Evolutionary conservation across 2,113 vertebrate species (phyloP), one percentile per base, ranked within the genome.

Genomic region (Amphiprion ocellaris): DNA sequence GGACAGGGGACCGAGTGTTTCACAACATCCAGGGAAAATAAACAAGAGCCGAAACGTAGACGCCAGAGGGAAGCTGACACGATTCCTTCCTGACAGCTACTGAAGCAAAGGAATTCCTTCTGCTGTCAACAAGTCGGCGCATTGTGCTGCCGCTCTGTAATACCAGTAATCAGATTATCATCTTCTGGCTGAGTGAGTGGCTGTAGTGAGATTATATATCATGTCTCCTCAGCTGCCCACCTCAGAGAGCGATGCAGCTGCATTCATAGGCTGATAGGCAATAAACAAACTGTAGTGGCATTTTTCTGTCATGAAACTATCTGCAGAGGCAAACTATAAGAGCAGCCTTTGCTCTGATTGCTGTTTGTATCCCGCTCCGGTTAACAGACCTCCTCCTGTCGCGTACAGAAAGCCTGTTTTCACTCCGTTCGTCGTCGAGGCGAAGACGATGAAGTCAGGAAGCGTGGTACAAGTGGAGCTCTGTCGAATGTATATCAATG

Each of bases 151-250:
- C n/a, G 55, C 47, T 30, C 47, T 46, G 53, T 84, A 80, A 85
- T 50, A 28, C 63, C 54, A 78, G 11, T 77, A 91, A 92, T 92
- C 83, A 89, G 76, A 86, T 92, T 83, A 90, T 81, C 33, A 66
- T 83, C 69, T 37, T 86, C 68, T 56, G 46, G 49, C 16, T 49
- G 66, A 79, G 69, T 49, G 66, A 79, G 69, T 33, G 41, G 58
- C 23, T 49, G 77, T 41, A 56, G 59, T 64, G 64, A 67, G 79
- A 90, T 84, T 82, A 74, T 76, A 65, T 75, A 54, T 82, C 72
- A 72, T 28, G 46, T 61, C 64, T 74, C 6, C 12, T 28, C 67
- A 33, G 26, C 63, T 23, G n/a, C 41, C 69, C 66, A 63, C 23
- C 44, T 16, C 1, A 59, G 67, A 55, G 73, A 81, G 59, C 26